These are phyloP conservation scores for Trachelus tabidus DNA, from an alignment of 2,888 invertebrate genomes.

Conservation along the genomic window DNA sequence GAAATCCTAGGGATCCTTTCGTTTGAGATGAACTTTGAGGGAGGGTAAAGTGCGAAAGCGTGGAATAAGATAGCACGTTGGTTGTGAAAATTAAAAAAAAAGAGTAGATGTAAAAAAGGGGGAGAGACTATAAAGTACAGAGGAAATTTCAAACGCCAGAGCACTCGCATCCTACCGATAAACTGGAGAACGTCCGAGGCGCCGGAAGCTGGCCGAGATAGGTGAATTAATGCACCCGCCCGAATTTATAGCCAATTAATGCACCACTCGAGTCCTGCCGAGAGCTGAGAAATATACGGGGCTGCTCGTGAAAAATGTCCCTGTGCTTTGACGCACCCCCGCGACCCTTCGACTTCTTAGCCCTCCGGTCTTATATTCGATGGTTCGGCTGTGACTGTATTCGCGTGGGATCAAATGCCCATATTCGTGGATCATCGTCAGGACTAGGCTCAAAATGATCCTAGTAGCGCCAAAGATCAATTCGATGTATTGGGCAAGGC, in stretches of 20 bases:
- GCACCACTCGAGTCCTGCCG: slow-evolving; percentile 23
- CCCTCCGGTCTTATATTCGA: background rate
- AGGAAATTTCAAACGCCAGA: background rate
- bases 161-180: background rate
- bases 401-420: background rate
- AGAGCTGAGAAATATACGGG: background rate
- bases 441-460: background rate
- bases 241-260: slow-evolving; percentile 59
- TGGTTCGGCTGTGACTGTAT: background rate
- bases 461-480: background rate
- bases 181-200: background rate
- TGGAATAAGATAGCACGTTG: background rate
- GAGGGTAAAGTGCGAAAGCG: background rate
- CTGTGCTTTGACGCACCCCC: background rate
- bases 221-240: slow-evolving; percentile 51
- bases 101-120: background rate
- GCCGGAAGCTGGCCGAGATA: slow-evolving; percentile 34
- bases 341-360: background rate
- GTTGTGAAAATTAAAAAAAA: background rate
- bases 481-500: background rate
- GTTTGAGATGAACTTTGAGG: background rate
- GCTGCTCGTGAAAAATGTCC: background rate
- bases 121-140: background rate
- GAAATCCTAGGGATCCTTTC: background rate
- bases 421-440: background rate